A percentile compares a stretch with the other conserved stretches of the same genome.
phyloP scores from a whole-genome alignment of 2,888 invertebrate species.

The Xanthorhoe designata region DNA sequence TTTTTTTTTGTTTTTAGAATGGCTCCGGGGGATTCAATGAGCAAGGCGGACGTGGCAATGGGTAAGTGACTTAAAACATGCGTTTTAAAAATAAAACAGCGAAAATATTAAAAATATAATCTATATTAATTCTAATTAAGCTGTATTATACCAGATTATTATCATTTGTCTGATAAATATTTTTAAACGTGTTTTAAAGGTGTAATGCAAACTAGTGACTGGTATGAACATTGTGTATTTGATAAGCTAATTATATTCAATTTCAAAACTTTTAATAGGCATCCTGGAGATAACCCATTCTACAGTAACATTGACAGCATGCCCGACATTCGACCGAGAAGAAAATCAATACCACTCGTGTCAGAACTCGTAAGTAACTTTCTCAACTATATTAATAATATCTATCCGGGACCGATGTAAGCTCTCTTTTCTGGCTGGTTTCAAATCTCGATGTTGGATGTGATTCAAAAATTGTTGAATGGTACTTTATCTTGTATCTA shows the following conservation, averaged over 20 bases:
- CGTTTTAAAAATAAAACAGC: background rate
- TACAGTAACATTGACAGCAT: constrained; percentile 99
- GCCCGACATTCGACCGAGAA: constrained; percentile 98
- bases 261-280: constrained; percentile 79
- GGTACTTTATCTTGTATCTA: background rate
- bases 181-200: constrained; percentile 2
- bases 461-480: constrained; percentile 31
- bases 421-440: constrained; percentile 66
- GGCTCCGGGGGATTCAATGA: constrained; percentile 92
- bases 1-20: constrained; percentile 92
- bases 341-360: constrained; percentile 99
- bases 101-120: no score
- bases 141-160: no score
- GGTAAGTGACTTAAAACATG: constrained; percentile 84
- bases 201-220: constrained; percentile 3
- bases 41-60: constrained; percentile 92
- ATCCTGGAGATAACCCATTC: constrained; percentile 98
- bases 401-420: constrained; percentile 66
- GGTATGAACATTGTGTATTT: constrained; percentile 3
- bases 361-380: constrained; percentile 97
- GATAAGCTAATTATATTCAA: constrained; percentile 9
- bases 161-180: background rate
- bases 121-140: no score
- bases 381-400: constrained; percentile 41
- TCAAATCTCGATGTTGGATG: constrained; percentile 52